Evolutionary conservation across 2,888 invertebrate genomes (phyloP).

Genomic region (Xestia sexstrigata): DNA sequence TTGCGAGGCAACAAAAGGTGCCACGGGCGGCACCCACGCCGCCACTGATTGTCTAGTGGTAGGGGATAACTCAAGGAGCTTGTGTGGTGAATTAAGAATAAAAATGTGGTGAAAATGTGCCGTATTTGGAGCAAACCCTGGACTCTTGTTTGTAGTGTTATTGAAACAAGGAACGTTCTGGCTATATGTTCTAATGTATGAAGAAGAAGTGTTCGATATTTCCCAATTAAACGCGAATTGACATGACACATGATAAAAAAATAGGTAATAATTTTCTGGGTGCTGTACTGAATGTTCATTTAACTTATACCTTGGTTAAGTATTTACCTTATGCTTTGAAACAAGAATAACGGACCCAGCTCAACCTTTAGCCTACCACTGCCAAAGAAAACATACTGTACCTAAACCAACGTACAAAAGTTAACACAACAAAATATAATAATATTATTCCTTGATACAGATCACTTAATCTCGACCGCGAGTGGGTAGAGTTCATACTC

Average conservation of each 20-base stretch:
- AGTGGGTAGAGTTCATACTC: conserved; percentile 56
- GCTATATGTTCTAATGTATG: neutral
- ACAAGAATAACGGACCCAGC: neutral
- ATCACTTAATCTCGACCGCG: conserved; percentile 58
- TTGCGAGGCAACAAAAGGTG: conserved; percentile 81
- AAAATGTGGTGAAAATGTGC: conserved; percentile 52
- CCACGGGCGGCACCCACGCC: conserved; percentile 78
- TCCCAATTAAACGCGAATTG: neutral
- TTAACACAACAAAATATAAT: conserved; percentile 38
- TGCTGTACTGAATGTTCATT: neutral
- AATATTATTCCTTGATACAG: conserved; percentile 54
- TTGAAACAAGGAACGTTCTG: neutral
- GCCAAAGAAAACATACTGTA: conserved; percentile 19
- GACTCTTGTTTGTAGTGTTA: neutral
- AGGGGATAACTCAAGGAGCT: conserved; percentile 76
- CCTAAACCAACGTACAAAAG: conserved; percentile 18
- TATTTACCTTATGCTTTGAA: neutral
- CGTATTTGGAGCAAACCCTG: conserved; percentile 18
- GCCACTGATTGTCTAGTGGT: conserved; percentile 76
- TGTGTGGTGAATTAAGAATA: conserved; percentile 64
- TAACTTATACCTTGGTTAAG: neutral
- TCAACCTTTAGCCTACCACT: neutral
- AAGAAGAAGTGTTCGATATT: neutral
- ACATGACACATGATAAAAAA: neutral
- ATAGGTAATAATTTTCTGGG: neutral